Evolutionary conservation across 2,113 vertebrate species (phyloP), one percentile per base, ranked within the genome.

Genomic region (Ailuropoda melanoleuca): DNA sequence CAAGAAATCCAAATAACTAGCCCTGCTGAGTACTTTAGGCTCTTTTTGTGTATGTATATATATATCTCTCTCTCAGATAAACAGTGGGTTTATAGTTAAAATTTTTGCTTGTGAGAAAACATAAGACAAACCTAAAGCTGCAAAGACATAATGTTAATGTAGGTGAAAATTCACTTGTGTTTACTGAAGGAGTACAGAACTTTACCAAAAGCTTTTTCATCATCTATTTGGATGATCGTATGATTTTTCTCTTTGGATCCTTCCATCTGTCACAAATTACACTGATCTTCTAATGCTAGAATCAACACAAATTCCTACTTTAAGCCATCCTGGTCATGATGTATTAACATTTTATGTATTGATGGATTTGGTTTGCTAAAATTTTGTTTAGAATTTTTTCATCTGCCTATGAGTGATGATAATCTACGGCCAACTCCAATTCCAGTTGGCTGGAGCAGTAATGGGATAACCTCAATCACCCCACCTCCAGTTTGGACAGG

Each of bases 1-100:
- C 98, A 98, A 99, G 98, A 98, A 98, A 98, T 98, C 97, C 92
- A 96, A 98, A 97, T 97, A 98, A 98, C 97, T 98, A 99, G 98
- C 98, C 98, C 98, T 99, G 98, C 97, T 98, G 96, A 98, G 97
- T 98, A 98, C 96, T 80, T 98, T 97, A 62, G 93, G 88, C 83
- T 97, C 75, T 98, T 68, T 95, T 83, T 97, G 80, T 98, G 78
- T 96, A 6, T 83, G 14, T 95, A 75, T 84, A 10, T 84, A 10
- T 84, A 62, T n/a, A 37, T 96, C 93, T 72, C 95, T 98, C 93
- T 98, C 96, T 74, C 98, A 97, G 64, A 94, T 95, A 98, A 97
- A 88, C 64, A 95, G 98, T 48, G 11, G 23, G 78, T 94, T 89
- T 97, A 23, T 97, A 34, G 97, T 53, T 98, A 95, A 97, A 83